Evolutionary conservation across 1,140 invertebrate genomes (phyloP).

Genomic region (Monochamus saltuarius): DNA sequence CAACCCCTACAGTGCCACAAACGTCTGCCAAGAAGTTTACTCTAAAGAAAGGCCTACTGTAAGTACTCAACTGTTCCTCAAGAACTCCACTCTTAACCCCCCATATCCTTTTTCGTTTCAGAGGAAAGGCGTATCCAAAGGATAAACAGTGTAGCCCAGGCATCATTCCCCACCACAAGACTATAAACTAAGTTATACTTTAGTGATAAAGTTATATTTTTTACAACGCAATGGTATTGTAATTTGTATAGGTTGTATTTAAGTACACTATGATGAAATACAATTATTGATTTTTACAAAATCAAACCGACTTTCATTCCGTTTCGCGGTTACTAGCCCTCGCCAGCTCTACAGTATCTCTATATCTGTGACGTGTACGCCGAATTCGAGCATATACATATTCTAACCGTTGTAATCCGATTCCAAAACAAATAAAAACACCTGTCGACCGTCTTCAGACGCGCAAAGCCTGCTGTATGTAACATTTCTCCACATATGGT

Average conservation of each 20-base stretch:
- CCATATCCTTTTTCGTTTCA: slow-evolving; percentile 27
- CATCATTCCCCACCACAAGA: slow-evolving; percentile 13
- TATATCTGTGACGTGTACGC: not conserved
- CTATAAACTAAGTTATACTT: slow-evolving; percentile 23
- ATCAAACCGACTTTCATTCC: not conserved
- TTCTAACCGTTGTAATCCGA: no score
- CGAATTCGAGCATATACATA: no score
- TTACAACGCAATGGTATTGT: slow-evolving; percentile 32
- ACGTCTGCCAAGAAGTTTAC: slow-evolving; percentile 53
- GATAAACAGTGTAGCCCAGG: slow-evolving; percentile 5
- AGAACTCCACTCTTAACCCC: not conserved
- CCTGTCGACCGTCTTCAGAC: no score
- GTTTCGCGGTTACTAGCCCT: not conserved
- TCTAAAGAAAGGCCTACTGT: slow-evolving; percentile 49
- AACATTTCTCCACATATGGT: no score
- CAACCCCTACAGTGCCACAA: slow-evolving; percentile 42
- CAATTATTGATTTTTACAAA: slow-evolving; percentile 4
- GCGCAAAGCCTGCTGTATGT: no score
- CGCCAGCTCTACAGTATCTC: not conserved
- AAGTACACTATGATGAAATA: slow-evolving; percentile 4
- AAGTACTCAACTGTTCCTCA: slow-evolving; percentile 11
- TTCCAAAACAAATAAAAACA: no score
- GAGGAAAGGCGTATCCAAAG: slow-evolving; percentile 30
- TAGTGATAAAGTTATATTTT: slow-evolving; percentile 27
- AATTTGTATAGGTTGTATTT: slow-evolving; percentile 31